Evolutionary conservation across 2,113 vertebrate species (phyloP), one percentile per base, ranked within the genome.

Genomic region (Colaptes auratus): DNA sequence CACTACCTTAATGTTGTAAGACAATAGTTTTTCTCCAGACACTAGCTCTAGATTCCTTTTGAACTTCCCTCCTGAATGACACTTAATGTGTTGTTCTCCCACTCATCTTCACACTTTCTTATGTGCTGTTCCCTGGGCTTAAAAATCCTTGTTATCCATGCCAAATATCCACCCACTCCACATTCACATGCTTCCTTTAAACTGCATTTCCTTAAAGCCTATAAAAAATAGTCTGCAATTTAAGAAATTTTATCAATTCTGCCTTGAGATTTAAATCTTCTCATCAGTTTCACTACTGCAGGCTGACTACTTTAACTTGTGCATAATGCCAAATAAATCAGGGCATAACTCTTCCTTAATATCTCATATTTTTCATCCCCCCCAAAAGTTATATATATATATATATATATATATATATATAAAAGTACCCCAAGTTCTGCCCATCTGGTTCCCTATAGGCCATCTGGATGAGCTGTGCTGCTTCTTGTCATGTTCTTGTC

Each of bases 101-200:
- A 69, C 70, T 92, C 61, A 63, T 42, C 36, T 93, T 95, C 88
- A 91, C 72, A 64, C 28, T 65, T 92, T 36, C 36, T 73, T 74
- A 18, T 50, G 35, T 71, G 71, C 31, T 88, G 9, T 76, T 96
- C 30, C 35, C 91, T 77, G 70, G 61, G 46, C 52, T 95, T 74
- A 82, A 35, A 91, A 77, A 74, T 89, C 60, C 60, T 77, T 90
- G 53, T 60, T 91, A 27, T 79, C 15, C 11, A 7, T 83, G 82
- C 72, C 72, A 95, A 78, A 77, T 94, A 88, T 28, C 56, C 52
- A 67, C 93, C 88, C 44, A 91, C 72, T 96, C 52, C 66, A 36
- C 7, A 7, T 82, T 91, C 74, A 27, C 46, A 36, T 66, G 91
- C 28, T 86, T 59, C 52, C 63, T 79, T 92, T 94, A 88, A 92